Evolutionary conservation across 2,888 invertebrate genomes (phyloP), one percentile per base, ranked within the genome.

Genomic region (Heliconius aoede): DNA sequence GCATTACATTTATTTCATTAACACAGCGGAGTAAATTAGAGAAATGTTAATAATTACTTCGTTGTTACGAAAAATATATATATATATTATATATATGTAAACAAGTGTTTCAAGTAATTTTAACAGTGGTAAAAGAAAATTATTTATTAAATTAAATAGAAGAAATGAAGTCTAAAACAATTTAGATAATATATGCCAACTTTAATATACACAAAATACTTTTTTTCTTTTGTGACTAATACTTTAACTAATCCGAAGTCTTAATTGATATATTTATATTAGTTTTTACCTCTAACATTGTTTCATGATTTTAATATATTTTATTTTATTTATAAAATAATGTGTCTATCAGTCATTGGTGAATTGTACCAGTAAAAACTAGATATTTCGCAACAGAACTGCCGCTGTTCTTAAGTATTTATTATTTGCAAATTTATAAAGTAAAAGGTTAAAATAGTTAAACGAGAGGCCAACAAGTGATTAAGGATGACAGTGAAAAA

Each of bases 401-500:
- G 13, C 15, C 30, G 3, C 46, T 30, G n/a, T 65, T 65, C 24
- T 30, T 30, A 13, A 15, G 30, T 69, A 51, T 68, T 0, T n/a
- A n/a, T 30, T 69, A 69, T 7, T 69, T 55, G 30, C n/a, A 24
- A 69, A 32, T 55, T 55, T 32, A 65, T 24, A 69, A 30, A n/a
- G 7, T 32, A 1, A 15, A 69, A 24, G 24, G 30, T 32, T 69
- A 24, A 32, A 55, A 69, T 2, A n/a, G n/a, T 32, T n/a, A 28
- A 68, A 15, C 30, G n/a, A 32, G 36, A 15, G 30, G 69, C 69
- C 51, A 69, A 69, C 32, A 55, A 51, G 30, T 69, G 65, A 65
- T 65, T 40, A 65, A 40, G 36, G 24, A n/a, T 65, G 36, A 65
- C 65, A 65, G 36, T 65, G 51, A 55, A 69, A 55, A 69, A 55